These are phyloP conservation scores for Argyrosomus regius DNA, from an alignment of 2,797 vertebrate species.

Conservation along the genomic window DNA sequence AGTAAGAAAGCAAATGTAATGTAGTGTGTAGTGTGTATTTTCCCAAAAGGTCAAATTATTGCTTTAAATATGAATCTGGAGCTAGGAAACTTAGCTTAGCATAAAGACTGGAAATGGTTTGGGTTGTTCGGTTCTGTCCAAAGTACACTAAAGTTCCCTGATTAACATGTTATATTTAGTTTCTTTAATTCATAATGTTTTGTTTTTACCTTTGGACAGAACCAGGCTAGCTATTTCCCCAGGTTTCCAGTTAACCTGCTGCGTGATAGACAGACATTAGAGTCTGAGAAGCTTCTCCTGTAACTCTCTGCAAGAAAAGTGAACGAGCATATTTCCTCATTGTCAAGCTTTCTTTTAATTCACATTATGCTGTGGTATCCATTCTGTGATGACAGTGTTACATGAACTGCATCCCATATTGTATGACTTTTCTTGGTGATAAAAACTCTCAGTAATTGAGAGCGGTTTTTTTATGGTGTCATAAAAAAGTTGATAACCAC, in stretches of 20 bases:
- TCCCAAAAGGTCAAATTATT: too few species aligned
- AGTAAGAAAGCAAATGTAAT: too few species aligned
- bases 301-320: not conserved
- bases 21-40: too few species aligned
- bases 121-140: too few species aligned
- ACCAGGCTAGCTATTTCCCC: not conserved
- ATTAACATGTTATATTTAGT: too few species aligned
- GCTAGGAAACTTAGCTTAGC: not conserved
- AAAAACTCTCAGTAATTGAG: not conserved
- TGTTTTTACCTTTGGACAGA: too few species aligned
- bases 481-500: conserved; percentile 10
- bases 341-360: not conserved
- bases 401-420: not conserved
- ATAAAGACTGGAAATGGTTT: not conserved
- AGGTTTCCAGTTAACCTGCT: not conserved
- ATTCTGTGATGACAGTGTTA: not conserved
- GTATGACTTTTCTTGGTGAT: not conserved
- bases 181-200: too few species aligned
- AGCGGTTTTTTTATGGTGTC: too few species aligned
- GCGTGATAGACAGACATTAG: too few species aligned
- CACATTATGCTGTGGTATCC: not conserved
- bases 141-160: too few species aligned
- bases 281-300: too few species aligned
- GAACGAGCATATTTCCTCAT: not conserved
- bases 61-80: too few species aligned